phyloP scores from a whole-genome alignment of 2,888 invertebrate species.

The Nymphalis polychloros region DNA sequence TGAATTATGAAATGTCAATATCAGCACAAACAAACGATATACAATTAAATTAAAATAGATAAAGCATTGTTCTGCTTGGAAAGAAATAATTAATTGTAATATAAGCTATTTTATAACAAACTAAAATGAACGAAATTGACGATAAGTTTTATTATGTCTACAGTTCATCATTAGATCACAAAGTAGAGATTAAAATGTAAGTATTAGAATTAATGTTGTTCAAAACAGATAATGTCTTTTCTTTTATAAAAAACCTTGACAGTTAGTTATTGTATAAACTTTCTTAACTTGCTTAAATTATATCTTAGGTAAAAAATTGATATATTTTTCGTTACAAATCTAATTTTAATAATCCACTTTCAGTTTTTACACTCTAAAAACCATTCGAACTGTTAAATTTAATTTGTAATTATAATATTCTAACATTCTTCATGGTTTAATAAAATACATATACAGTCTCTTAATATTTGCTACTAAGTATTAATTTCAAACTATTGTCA shows the following conservation, averaged over 20 bases:
- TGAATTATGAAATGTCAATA: not conserved
- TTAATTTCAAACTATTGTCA: too few species aligned
- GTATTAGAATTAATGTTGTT: conserved; percentile 50
- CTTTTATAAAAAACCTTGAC: not conserved
- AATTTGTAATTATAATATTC: too few species aligned
- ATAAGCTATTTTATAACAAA: not conserved
- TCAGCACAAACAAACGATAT: not conserved
- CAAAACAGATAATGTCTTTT: not conserved
- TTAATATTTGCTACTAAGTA: too few species aligned
- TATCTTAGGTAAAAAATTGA: too few species aligned
- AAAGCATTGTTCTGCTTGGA: not conserved
- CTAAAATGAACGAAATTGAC: conserved; percentile 86
- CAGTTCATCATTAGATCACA: conserved; percentile 93
- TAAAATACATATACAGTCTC: too few species aligned
- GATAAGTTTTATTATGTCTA: conserved; percentile 93
- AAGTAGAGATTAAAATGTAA: conserved; percentile 96
- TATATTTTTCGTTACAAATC: too few species aligned
- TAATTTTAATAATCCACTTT: too few species aligned
- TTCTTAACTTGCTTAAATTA: too few species aligned
- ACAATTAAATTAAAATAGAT: conserved; percentile 7
- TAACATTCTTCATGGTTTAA: too few species aligned
- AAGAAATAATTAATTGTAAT: not conserved
- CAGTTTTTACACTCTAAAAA: too few species aligned
- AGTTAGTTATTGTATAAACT: not conserved
- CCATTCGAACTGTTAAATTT: too few species aligned